These are phyloP conservation scores for Neotoma lepida DNA, from an alignment of 2,113 vertebrate genomes.

Conservation along the genomic window DNA sequence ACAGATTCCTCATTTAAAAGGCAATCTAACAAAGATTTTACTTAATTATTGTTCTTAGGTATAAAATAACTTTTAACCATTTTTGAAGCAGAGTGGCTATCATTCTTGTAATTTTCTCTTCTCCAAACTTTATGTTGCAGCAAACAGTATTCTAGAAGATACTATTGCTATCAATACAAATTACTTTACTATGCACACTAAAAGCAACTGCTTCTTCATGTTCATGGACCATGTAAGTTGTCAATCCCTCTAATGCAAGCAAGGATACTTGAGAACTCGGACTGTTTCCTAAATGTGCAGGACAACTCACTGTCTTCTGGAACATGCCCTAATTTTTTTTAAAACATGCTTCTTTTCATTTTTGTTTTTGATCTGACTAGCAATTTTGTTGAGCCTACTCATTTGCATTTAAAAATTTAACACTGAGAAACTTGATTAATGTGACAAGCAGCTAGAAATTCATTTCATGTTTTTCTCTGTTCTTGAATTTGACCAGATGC, in stretches of 20 bases:
- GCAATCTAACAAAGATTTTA: not conserved
- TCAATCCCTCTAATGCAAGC: not conserved
- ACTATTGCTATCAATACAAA: too few relatives aligned
- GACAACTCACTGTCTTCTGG: not conserved
- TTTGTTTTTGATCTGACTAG: not conserved
- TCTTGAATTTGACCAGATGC: not conserved
- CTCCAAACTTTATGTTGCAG: not conserved
- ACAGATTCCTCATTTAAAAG: not conserved
- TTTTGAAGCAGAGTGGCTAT: not conserved
- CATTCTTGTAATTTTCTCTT: not conserved
- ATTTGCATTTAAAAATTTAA: not conserved
- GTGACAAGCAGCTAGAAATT: not conserved
- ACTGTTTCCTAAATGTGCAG: not conserved
- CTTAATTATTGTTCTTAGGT: not conserved
- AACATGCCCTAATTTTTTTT: not conserved
- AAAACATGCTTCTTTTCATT: not conserved
- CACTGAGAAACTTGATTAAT: not conserved
- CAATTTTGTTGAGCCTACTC: not conserved
- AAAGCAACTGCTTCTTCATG: too few relatives aligned
- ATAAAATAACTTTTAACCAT: not conserved
- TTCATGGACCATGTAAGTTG: not conserved
- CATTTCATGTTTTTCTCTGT: not conserved
- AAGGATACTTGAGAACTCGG: not conserved
- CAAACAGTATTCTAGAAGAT: not conserved
- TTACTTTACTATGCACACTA: too few relatives aligned